Base-by-base conservation (phyloP, 2,113 vertebrate genomes). In the Hipposideros armiger region DNA sequence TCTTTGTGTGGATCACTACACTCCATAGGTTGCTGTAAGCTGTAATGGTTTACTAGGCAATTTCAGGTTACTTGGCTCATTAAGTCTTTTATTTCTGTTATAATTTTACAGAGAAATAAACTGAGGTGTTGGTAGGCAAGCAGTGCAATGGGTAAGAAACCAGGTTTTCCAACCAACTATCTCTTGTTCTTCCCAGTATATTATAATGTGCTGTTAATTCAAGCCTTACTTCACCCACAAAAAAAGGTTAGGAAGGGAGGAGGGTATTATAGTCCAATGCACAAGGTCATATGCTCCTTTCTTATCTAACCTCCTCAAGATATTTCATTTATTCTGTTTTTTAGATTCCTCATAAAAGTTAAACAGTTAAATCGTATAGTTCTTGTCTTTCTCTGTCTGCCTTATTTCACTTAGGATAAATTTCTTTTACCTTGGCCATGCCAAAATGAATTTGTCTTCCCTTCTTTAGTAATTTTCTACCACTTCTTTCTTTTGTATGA, bases 61-160 rank as follows among this genome's bases (percentile, higher is more conserved):
- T 90, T 92, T 82, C 10, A 40, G 8, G 45, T 82, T 4, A 40
- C 3, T 78, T 74, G 64, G 14, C 40, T 77, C 28, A 92, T 32
- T 90, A 87, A 52, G 2, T 86, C 16, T 87, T 58, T 85, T 42
- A 50, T n/a, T 73, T 89, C 15, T 92, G 36, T 86, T 3, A 19
- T 78, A 30, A 80, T 92, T 92, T 80, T 87, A 56, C 6, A 94
- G 36, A 82, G 62, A 87, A 28, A 26, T 94, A 94, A 83, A 52
- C 19, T 52, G 28, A 83, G 74, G 20, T 50, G 3, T 45, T 84
- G 47, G 3, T 69, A 91, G 54, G 40, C 17, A 70, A 62, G 19
- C 28, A 45, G 13, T 83, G 1, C 30, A 56, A 56, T 77, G 24
- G 20, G 16, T 30, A 90, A 78, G 52, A 82, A 64, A 83, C 47